Evolutionary conservation across 2,888 invertebrate genomes (phyloP), one percentile per base, ranked within the genome.

Genomic region (Parnassius smintheus): DNA sequence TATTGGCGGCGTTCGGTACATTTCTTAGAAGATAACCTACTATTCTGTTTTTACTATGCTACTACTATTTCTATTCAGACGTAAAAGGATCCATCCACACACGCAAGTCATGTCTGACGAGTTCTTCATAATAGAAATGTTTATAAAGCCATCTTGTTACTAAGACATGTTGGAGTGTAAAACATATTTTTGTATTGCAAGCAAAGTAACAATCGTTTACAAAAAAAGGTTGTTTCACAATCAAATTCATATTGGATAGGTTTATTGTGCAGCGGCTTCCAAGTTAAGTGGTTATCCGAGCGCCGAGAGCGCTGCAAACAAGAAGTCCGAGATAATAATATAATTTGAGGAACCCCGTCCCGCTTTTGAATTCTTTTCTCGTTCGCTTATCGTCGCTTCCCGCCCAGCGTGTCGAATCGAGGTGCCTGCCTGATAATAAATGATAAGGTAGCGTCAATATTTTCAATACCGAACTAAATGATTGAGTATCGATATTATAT

Each of bases 271-370:
- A 48, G 22, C 35, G 53, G 53, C 46, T 53, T 58, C 48, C 41
- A 52, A 64, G 56, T 63, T 41, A 63, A 64, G 56, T 60, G 64
- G 56, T 52, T 60, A 56, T 60, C 59, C 22, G n/a, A 60, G 53
- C 56, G 56, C 53, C 52, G 59, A 51, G 63, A 52, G 56, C 59
- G 56, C 25, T 53, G 56, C 59, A 64, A 60, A 64, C 59, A 64
- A 59, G 59, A 52, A 51, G 64, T 60, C 59, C 63, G 51, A 51
- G 59, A 35, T 63, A 63, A 63, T 63, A 59, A 63, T 63, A 59
- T 56, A 56, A 64, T 64, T 60, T 64, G 51, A 56, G 59, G 59
- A 59, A 59, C 41, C 56, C 41, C 52, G 59, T 46, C 9, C 55
- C 63, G 62, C 52, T 51, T 54, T 61, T 50, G 56, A 59, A 51